Percentiles rank a stretch among this genome's conserved stretches.
Evolutionary conservation across 2,113 vertebrate genomes (phyloP).

Genomic region (Eupsittula cactorum): DNA sequence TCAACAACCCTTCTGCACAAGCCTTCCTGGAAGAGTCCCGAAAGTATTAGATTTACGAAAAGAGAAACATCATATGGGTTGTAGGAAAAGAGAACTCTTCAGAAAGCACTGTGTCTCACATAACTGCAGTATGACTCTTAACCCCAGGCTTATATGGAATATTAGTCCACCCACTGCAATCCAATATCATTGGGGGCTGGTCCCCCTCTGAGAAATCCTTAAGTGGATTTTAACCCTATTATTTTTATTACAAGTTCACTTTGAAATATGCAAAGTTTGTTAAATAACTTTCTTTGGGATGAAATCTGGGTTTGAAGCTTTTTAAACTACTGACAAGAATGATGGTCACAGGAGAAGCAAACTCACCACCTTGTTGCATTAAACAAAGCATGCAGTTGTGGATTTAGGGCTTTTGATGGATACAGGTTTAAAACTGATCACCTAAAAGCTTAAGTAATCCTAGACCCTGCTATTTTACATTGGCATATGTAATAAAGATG

Average conservation of each 20-base stretch:
- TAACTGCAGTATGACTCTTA: neutral
- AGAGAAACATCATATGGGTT: neutral
- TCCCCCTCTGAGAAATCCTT: neutral
- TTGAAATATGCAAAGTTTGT: neutral
- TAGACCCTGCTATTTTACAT: neutral
- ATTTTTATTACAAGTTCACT: neutral
- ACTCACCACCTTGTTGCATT: neutral
- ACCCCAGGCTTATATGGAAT: neutral
- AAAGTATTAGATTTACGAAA: neutral
- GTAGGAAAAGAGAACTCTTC: neutral
- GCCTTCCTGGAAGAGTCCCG: accelerated
- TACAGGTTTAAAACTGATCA: neutral
- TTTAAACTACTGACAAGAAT: neutral
- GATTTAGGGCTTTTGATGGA: neutral
- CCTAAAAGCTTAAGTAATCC: neutral
- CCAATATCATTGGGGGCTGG: neutral
- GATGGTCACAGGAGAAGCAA: neutral
- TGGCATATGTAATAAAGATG: neutral
- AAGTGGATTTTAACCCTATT: neutral
- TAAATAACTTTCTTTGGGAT: neutral
- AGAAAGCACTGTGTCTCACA: neutral
- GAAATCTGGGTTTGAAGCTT: neutral
- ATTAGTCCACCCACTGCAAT: neutral
- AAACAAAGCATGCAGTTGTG: neutral
- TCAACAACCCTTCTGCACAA: neutral